These are phyloP conservation scores for Cylas formicarius DNA, from an alignment of 1,140 invertebrate species.

Conservation along the genomic window DNA sequence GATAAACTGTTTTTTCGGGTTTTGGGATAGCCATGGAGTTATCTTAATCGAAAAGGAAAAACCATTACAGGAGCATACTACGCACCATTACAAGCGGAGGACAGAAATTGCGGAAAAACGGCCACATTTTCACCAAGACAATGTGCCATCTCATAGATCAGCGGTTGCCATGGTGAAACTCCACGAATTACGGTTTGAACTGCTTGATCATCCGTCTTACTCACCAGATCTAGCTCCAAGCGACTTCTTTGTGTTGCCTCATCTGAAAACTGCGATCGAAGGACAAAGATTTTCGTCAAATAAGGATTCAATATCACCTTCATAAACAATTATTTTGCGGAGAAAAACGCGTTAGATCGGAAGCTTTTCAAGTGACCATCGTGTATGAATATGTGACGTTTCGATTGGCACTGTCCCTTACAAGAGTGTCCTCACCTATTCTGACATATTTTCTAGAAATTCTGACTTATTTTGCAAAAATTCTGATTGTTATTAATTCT, in stretches of 20 bases:
- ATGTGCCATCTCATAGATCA: conserved; percentile 15
- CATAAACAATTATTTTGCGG: too few relatives aligned
- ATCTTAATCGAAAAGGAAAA: conserved; percentile 37
- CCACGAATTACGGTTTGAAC: conserved; percentile 39
- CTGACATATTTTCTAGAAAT: too few relatives aligned
- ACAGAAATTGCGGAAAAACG: conserved; percentile 30
- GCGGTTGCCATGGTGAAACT: conserved; percentile 31
- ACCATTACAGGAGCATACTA: conserved; percentile 40
- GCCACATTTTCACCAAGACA: conserved; percentile 31
- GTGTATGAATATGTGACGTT: too few relatives aligned
- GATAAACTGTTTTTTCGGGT: too few relatives aligned
- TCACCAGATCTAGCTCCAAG: conserved; percentile 40
- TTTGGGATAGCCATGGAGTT: conserved; percentile 8
- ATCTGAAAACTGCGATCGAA: conserved; percentile 22
- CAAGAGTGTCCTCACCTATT: too few relatives aligned
- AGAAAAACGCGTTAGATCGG: too few relatives aligned
- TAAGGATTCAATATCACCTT: too few relatives aligned
- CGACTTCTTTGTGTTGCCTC: conserved; percentile 16
- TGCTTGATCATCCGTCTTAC: conserved; percentile 44
- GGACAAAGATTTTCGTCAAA: conserved; percentile 1
- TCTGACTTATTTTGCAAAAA: too few relatives aligned
- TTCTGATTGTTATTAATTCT: too few relatives aligned
- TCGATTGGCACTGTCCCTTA: too few relatives aligned
- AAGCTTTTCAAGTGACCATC: too few relatives aligned
- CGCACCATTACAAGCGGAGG: conserved; percentile 37